Base-by-base conservation (phyloP, 2,797 vertebrate species). In the Syndactyla subalaris region DNA sequence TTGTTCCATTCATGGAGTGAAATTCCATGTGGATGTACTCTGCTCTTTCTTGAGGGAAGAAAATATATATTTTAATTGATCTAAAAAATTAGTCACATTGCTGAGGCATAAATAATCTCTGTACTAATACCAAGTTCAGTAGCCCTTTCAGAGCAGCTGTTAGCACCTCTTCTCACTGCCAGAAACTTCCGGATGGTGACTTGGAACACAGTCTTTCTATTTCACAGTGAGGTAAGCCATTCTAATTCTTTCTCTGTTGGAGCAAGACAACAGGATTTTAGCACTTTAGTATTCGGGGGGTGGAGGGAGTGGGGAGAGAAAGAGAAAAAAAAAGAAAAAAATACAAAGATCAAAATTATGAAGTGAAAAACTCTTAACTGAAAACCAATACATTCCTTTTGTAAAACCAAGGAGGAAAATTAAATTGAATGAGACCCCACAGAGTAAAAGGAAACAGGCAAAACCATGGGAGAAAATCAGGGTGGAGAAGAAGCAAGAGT, bases 101-200 rank as follows among this genome's bases (percentile, higher is more conserved):
- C 85, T 43, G 51, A 86, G 83, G 73, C 88, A 94, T 81, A 94
- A 96, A 88, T 49, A 94, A 89, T 27, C 21, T 91, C 73, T 63
- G 41, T 79, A 43, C 27, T 81, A 88, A 92, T 57, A 88, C 19
- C 41, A 82, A 93, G 52, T 71, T 84, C 93, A 87, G 93, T 76
- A 93, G 92, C 43, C 82, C 82, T 92, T 86, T 91, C 91, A 72
- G 0, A 1, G 89, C 88, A 95, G 95, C 80, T 96, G 91, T 95
- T 96, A 97, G 71, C 89, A 90, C 80, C 85, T 90, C 79, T 70
- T 57, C 85, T 92, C 63, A 57, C 88, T 93, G 80, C 83, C 91
- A 96, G 88, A 94, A 94, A 74, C 89, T 92, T 96, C 91, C 49
- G 57, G 77, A 88, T 82, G 51, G 89, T 5, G 29, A 51, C 66